Base-by-base conservation (phyloP, 2,113 vertebrate species). In the Paedocypris sp. region DNA sequence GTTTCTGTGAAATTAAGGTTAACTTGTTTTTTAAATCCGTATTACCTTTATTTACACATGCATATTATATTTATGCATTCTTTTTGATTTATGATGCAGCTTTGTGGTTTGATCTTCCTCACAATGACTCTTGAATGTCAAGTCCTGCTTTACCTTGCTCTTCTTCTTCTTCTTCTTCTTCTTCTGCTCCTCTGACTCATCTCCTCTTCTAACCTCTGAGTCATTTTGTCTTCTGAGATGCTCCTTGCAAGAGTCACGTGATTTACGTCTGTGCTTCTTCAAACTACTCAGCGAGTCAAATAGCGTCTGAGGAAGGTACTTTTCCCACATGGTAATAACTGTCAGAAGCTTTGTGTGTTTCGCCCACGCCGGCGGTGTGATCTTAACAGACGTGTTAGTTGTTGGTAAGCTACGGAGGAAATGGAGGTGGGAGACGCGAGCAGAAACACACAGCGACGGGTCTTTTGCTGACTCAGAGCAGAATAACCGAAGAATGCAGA, bases 341-440 rank as follows among this genome's bases (percentile, higher is more conserved):
- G 71, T 66, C 60, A 79, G 80, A 82, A 78, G 72, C 35, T 1
- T 51, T 56, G n/a, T n/a, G n/a, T 69, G 49, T 68, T 49, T 62
- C 78, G 32, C 79, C 79, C 72, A 82, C 67, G 38, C 48, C 19
- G 13, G 42, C 23, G 58, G 65, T 59, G 15, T 29, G 67, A 31
- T 64, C 41, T 49, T 15, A 58, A 49, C 33, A 53, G 56, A 32
- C 15, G 23, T 16, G 38, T 41, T 73, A 65, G 77, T 19, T 77
- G 66, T 73, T 75, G 67, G 74, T 79, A 78, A 81, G 75, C 71
- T 66, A 23, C 13, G 58, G 45, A 79, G 81, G 83, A 83, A 82
- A 65, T 76, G 77, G 75, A 43, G 64, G 65, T 19, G 2, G 43
- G 60, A 73, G 64, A 10, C 36, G 38, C 35, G 32, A 58, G 45